Evolutionary conservation across 2,113 vertebrate genomes (phyloP), one percentile per base, ranked within the genome.

Genomic region (Tragulus kanchil): DNA sequence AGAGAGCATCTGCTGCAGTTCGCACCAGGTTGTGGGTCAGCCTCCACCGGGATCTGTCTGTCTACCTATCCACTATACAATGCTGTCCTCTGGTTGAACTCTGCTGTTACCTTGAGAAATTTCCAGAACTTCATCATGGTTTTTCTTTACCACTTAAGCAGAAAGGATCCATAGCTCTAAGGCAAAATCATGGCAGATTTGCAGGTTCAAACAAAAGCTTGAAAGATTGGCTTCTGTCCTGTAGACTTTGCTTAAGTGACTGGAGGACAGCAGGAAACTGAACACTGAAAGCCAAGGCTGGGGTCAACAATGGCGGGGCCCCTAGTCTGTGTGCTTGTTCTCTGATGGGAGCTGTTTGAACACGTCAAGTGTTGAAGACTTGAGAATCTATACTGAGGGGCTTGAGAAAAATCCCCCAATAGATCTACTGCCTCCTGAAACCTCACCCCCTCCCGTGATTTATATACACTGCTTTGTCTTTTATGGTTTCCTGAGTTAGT

Each of bases 401-500:
- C 12, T 42, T 28, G 31, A 48, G 17, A 42, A 19, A 96, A 88
- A 85, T 8, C 56, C 23, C 62, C 48, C 12, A 28, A n/a, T 36
- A 89, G 95, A 83, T 67, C 69, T 96, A 85, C 94, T 98, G 90
- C 58, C 95, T 98, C 94, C 97, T 95, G 77, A 97, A 96, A 97
- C 96, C 89, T 96, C 92, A 61, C 91, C 97, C 97, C 98, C 96
- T 96, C 89, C 79, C 25, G 9, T 50, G 75, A 94, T 97, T 96
- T 96, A 93, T 83, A 54, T 36, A 69, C 84, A 67, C 86, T 77
- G 89, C 83, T 93, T 90, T 96, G 95, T 97, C 98, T 98, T 98
- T 98, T 97, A 98, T 73, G 95, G 97, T 97, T 98, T 98, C 94
- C 87, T 96, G 95, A 98, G 97, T 98, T 97, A 96, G 96, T 95